Evolutionary conservation across 1,140 invertebrate genomes (phyloP), one percentile per base, ranked within the genome.

Genomic region (Linepithema humile): DNA sequence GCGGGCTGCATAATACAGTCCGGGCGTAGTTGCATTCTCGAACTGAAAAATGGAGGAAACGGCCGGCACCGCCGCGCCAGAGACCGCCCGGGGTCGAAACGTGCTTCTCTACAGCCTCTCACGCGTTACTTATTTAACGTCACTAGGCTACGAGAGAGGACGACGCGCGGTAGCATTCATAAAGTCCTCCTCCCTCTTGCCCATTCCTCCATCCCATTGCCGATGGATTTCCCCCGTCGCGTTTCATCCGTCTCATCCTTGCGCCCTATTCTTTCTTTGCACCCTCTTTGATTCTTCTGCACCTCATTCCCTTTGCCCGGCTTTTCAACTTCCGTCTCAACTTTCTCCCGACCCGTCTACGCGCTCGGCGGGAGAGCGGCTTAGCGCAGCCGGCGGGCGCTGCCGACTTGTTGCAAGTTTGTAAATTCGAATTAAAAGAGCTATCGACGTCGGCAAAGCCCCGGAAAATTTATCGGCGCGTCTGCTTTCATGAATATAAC

Each of bases 1-100:
- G 29, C 26, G 26, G 67, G 75, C 70, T 92, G 90, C 89, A 92
- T 92, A 91, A 92, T 92, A 89, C 88, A 92, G 72, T 69, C 29
- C 59, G 73, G 55, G 70, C 59, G 77, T 86, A 87, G 84, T 86
- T 90, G 86, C 86, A 90, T 88, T 86, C 60, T 57, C 85, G 60
- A 88, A 90, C 88, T 92, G 90, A 92, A 92, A 91, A 91, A 92
- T 91, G 87, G 88, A 92, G 88, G 83, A 80, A 69, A 80, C 64
- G 88, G 89, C 78, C 48, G 10, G 74, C 59, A 73, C 82, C 26
- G 69, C 40, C 62, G 17, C 72, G 75, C 40, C 23, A 55, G 29
- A 57, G 73, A 73, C 75, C 75, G 32, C 43, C 60, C 60, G 32
- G 62, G 48, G 70, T 86, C 74, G 85, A 87, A 89, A 86, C 86